Base-by-base conservation (phyloP, 92 coral and sea anemone species). In the Pocillopora meandrina region DNA sequence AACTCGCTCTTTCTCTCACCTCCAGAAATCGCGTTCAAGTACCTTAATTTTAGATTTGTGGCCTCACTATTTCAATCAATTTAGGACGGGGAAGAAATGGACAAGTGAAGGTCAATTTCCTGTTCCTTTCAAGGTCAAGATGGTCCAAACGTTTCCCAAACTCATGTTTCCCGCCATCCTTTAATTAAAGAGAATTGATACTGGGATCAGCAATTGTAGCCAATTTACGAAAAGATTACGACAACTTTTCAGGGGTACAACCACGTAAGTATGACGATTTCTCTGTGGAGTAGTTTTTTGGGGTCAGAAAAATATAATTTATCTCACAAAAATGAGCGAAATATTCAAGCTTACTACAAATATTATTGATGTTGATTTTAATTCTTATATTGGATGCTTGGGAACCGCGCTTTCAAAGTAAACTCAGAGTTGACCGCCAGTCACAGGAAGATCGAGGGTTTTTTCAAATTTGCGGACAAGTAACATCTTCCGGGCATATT, bases 131-230 rank as follows among this genome's bases (percentile, higher is more conserved):
- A 68, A 66, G 34, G 34, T 68, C 67, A 57, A 60, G 31, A 26
- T 3, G 52, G 49, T 58, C 66, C 15, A 14, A 10, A 33, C 56
- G 85, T 58, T 70, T 20, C 21, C 31, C 70, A 68, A 19, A 36
- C 77, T 81, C 85, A 69, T 70, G 72, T 71, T 81, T 81, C 85
- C 85, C 85, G 85, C 85, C 85, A 19, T 47, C 9, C 34, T 12
- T 9, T 59, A 2, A 16, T 5, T 13, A 2, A 31, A 52, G 70
- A 81, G 85, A 81, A 21, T 81, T 81, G 20, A 18, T 12, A 0
- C 56, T 5, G 63, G 71, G 69, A 68, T 67, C 75, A 33, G 15
- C n/a, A 23, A 12, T 12, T 13, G 20, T 2, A 0, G 34, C 72
- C 58, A 19, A 34, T 66, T 34, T 4, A 11, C 13, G 19, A 0